Evolutionary conservation across 2,888 invertebrate species (phyloP), one percentile per base, ranked within the genome.

Genomic region (Troides oblongomaculatus): DNA sequence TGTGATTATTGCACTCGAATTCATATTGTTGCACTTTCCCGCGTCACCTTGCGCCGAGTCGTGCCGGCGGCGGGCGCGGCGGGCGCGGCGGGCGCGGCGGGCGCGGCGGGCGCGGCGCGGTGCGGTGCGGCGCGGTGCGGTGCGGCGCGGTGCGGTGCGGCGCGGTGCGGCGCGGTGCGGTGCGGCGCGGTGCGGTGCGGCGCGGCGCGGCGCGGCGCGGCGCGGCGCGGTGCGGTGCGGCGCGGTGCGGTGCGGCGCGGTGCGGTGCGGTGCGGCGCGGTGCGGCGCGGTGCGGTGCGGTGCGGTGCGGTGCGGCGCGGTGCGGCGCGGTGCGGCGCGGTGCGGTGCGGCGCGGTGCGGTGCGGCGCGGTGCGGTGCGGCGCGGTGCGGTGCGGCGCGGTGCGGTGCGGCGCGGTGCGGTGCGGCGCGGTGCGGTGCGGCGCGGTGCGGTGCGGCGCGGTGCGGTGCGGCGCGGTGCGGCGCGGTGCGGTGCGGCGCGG

Each of bases 171-270:
- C n/a, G 18, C 6, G 50, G 12, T 12, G 53, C 14, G 53, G 53
- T 18, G 17, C 3, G 18, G 3, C 0, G 53, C 62, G 1, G 17
- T 0, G 3, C 17, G 14, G 53, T 56, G 4, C 25, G 25, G 21
- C 72, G 76, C 78, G 14, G 39, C 56, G 4, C 25, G 25, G 21
- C 71, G 76, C 78, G 80, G n/a, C n/a, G n/a, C n/a, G n/a, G n/a
- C n/a, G n/a, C n/a, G n/a, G n/a, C n/a, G 18, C 6, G 50, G 12
- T 12, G 53, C 14, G 53, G 53, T 18, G 17, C 3, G 18, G 3
- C 0, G 53, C 62, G 1, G 17, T 0, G 3, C 17, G 14, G 53
- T 56, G 4, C 25, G 25, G 21, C 72, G 76, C 78, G 14, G n/a
- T n/a, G n/a, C n/a, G n/a, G n/a, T n/a, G n/a, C n/a, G n/a, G n/a